A percentile compares a stretch with the other conserved stretches of the same genome.
Evolutionary conservation across 2,113 vertebrate genomes (phyloP).

Genomic region (Protobothrops flavoviridis): DNA sequence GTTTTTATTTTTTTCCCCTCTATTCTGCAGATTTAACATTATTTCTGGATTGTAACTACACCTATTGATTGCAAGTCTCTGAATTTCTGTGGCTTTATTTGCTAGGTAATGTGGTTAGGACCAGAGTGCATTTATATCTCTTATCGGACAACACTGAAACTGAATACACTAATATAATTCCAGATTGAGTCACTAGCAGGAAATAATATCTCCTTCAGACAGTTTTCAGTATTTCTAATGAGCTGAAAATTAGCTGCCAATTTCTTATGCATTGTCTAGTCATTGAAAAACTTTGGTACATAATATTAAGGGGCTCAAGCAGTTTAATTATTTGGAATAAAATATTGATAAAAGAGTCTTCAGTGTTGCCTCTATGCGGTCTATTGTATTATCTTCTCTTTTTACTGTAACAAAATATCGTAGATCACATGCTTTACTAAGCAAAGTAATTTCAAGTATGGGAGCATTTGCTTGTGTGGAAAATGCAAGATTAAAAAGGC

Average conservation of each 20-base stretch:
- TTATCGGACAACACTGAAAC: not conserved
- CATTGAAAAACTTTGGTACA: not conserved
- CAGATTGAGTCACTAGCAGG: not conserved
- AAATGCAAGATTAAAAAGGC: not conserved
- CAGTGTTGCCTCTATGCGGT: not conserved
- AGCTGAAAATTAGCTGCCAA: constrained; percentile 13
- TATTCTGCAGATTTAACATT: not conserved
- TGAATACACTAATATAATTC: constrained; percentile 10
- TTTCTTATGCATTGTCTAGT: constrained; percentile 12
- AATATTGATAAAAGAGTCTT: not conserved
- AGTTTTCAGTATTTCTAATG: constrained; percentile 5
- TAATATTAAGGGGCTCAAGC: not conserved
- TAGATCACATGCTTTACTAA: not conserved
- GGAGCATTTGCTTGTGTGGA: not conserved
- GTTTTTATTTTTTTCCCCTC: not conserved
- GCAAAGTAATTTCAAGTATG: not conserved
- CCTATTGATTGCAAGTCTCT: not conserved
- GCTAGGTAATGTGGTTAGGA: not conserved
- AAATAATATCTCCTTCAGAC: not conserved
- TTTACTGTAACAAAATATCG: not conserved
- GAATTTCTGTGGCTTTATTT: not conserved
- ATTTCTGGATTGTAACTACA: not conserved
- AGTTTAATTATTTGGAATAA: not conserved
- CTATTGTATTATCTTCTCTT: not conserved
- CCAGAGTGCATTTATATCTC: not conserved